Evolutionary conservation across 1,140 invertebrate genomes (phyloP), one percentile per base, ranked within the genome.

Genomic region (Triops cancriformis): DNA sequence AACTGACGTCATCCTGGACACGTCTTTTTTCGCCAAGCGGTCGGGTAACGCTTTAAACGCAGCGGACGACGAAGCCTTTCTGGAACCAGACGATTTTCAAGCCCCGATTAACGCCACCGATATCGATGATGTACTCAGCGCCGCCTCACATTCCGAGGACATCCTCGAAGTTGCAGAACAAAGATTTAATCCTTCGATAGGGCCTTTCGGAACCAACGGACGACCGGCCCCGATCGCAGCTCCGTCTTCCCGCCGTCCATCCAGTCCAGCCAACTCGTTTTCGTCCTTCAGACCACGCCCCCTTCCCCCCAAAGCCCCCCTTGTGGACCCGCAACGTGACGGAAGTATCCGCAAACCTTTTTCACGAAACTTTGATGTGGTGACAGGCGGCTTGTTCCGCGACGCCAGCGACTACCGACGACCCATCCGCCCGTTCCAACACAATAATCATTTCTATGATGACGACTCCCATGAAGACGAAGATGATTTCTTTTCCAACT

Each of bases 401-500:
- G 77, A 78, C n/a, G 26, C 77, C 6, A 43, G 14, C 41, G 77
- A 78, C 5, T 78, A 74, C n/a, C 42, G 23, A 31, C 73, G 9
- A n/a, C 28, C 31, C 14, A 76, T 18, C 37, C 75, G 18, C n/a
- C 75, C n/a, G 12, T 76, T 42, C 26, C 41, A 9, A 12, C 41
- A 42, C 23, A 42, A 75, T 31, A 37, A 26, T 31, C 74, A 45
- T 23, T 31, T 42, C 23, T 45, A 76, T 43, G 37, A 76, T 10
- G 45, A 76, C 18, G 10, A 42, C 45, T 27, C 26, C 37, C 45
- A 76, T 43, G 74, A 26, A 18, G 37, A 43, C 5, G 74, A 42
- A 76, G 77, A 78, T 18, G 77, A 78, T 45, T 78, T 78, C 77
- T 78, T 78, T 73, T 73, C 72, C 31, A 78, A 78, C 43, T 78